Evolutionary conservation across 2,888 invertebrate species (phyloP), one percentile per base, ranked within the genome.

Genomic region (Ophion ventricosus): DNA sequence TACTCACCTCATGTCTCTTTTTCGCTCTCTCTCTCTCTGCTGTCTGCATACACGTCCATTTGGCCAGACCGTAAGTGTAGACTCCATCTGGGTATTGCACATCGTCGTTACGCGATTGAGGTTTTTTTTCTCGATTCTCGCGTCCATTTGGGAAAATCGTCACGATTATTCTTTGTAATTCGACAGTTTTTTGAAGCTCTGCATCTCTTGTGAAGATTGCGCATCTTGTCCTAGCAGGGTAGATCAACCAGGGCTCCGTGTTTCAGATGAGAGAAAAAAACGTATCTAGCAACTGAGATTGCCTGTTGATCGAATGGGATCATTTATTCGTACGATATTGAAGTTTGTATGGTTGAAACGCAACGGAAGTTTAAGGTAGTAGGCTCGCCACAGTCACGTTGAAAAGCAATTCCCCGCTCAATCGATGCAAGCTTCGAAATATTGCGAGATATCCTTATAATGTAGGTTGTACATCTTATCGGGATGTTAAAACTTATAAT

Each of bases 1-100:
- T 84, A 77, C 78, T 75, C 73, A 70, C 61, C 59, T 77, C 40
- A 59, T 26, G 29, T 23, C 43, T 23, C 40, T 43, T 20, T 26
- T n/a, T 72, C 20, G 20, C 54, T 56, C 49, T 56, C 75, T 67
- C 54, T 72, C n/a, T 57, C 26, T 43, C 25, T 8, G 25, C 54
- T 49, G 26, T 43, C 25, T 61, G 35, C 17, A 59, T 59, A 35
- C 35, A n/a, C 25, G 26, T 54, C 29, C 20, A 57, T 72, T 40
- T 17, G 25, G 49, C 17, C 49, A 14, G 17, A 49, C 49, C 49
- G 17, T 17, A 14, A 49, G 49, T 49, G 14, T 49, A 17, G 17
- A 17, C 49, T 49, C 11, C 35, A 23, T 11, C 72, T 40, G 20
- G 20, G 11, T 17, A 7, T 35, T 23, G 8, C 23, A 11, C 56